Evolutionary conservation across 2,888 invertebrate genomes (phyloP).

Genomic region (Drosophila peninsularis): DNA sequence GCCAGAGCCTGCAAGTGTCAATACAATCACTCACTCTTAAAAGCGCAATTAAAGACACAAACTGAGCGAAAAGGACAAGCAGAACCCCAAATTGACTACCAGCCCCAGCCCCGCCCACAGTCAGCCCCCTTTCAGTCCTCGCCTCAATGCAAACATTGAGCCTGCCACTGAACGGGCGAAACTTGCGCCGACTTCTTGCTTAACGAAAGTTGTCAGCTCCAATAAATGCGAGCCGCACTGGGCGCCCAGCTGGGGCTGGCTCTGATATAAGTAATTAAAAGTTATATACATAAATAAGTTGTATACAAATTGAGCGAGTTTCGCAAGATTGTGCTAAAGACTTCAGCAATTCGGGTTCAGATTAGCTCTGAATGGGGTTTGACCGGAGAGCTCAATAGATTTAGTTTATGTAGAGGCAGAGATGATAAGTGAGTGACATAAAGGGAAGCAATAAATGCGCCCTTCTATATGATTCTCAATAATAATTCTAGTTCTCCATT

Average conservation of each 20-base stretch:
- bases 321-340: background rate
- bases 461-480: background rate
- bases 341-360: background rate
- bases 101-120: background rate
- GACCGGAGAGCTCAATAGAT: background rate
- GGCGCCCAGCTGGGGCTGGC: background rate
- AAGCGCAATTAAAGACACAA: slow-evolving; percentile 53
- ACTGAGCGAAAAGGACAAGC: slow-evolving; percentile 9
- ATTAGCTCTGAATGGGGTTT: background rate
- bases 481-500: too few relatives aligned
- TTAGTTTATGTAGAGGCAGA: too few relatives aligned
- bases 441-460: background rate
- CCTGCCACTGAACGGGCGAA: slow-evolving; percentile 20
- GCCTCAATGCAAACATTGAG: slow-evolving; percentile 19
- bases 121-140: background rate
- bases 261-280: slow-evolving; percentile 32
- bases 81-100: background rate
- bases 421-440: too few relatives aligned
- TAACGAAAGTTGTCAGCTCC: slow-evolving; percentile 28
- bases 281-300: slow-evolving; percentile 11
- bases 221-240: slow-evolving; percentile 6
- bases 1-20: slow-evolving; percentile 34
- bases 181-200: slow-evolving; percentile 12
- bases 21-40: slow-evolving; percentile 46
- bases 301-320: slow-evolving; percentile 5